Conservation (phyloP, 2,797 vertebrate genomes). For the Pseudochirops cupreus region DNA sequence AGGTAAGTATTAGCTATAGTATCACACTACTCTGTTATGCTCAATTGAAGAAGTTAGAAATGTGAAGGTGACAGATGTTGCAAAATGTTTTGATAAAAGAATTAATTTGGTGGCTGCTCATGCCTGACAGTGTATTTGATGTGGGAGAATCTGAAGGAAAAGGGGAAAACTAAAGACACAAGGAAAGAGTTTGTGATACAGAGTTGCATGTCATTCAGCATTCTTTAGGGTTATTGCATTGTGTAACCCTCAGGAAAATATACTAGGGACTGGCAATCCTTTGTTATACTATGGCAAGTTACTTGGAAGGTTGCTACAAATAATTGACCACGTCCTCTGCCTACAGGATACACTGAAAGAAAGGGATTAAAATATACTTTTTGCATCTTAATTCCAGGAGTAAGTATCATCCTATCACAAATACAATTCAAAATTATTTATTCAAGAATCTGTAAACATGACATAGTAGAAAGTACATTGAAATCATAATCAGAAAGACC, state of each 20-base stretch:
- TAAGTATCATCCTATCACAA: background rate
- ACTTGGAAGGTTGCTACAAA: background rate
- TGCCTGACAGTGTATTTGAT: background rate
- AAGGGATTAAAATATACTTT: background rate
- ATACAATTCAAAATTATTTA: background rate
- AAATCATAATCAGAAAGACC: background rate
- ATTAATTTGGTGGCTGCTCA: background rate
- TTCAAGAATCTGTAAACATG: background rate
- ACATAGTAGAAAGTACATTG: background rate
- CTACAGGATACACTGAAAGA: background rate
- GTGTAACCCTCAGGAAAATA: background rate
- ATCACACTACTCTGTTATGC: background rate
- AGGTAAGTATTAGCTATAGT: background rate
- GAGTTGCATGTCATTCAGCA: background rate
- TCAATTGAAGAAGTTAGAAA: background rate
- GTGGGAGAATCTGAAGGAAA: background rate
- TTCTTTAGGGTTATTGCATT: background rate
- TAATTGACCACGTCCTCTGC: background rate
- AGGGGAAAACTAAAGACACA: background rate
- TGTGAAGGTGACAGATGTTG: background rate
- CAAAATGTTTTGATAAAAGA: slow-evolving; percentile 12
- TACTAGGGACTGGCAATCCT: accelerated
- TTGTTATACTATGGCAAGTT: background rate
- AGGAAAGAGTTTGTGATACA: background rate
- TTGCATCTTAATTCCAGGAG: background rate